A percentile compares a stretch with the other conserved stretches of the same genome.
Evolutionary conservation across 2,888 invertebrate species (phyloP).

Genomic region (Crioceris asparagi): DNA sequence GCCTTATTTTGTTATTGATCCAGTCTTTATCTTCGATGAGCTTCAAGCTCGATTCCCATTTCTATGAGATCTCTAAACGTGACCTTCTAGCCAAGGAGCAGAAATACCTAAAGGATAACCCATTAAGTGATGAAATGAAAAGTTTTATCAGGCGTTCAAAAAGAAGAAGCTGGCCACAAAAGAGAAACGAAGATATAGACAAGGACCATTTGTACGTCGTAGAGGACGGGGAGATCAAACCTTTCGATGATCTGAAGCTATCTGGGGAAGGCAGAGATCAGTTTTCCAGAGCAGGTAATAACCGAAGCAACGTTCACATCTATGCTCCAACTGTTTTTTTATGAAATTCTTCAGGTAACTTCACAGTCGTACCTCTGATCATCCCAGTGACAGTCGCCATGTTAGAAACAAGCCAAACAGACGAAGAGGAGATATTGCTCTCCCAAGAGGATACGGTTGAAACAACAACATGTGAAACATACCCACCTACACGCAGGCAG

Average conservation of each 20-base stretch:
- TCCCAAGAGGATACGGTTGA: not conserved
- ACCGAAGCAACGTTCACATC: too few species aligned
- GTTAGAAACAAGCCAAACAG: slow-evolving; percentile 8
- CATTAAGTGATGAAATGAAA: slow-evolving; percentile 12
- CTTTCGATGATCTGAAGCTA: slow-evolving; percentile 15
- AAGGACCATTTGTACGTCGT: slow-evolving; percentile 20
- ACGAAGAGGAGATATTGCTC: slow-evolving; percentile 2
- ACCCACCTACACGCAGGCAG: not conserved
- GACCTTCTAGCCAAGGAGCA: slow-evolving; percentile 10
- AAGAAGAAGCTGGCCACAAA: too few species aligned
- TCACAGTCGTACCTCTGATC: slow-evolving; percentile 23
- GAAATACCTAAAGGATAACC: slow-evolving; percentile 12
- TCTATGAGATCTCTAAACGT: not conserved
- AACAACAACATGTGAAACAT: not conserved
- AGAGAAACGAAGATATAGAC: slow-evolving; percentile 5
- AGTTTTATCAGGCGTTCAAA: slow-evolving; percentile 12
- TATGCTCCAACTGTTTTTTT: too few species aligned
- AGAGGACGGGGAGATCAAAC: slow-evolving; percentile 21
- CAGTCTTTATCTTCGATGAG: too few species aligned
- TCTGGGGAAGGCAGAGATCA: slow-evolving; percentile 11
- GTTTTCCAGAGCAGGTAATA: slow-evolving; percentile 2
- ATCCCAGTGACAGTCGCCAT: slow-evolving; percentile 17
- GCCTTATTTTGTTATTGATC: too few species aligned
- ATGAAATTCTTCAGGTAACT: slow-evolving; percentile 10
- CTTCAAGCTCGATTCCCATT: not conserved